These are phyloP conservation scores for Eristalinus aeneus DNA, from an alignment of 2,888 invertebrate genomes.

Conservation along the genomic window DNA sequence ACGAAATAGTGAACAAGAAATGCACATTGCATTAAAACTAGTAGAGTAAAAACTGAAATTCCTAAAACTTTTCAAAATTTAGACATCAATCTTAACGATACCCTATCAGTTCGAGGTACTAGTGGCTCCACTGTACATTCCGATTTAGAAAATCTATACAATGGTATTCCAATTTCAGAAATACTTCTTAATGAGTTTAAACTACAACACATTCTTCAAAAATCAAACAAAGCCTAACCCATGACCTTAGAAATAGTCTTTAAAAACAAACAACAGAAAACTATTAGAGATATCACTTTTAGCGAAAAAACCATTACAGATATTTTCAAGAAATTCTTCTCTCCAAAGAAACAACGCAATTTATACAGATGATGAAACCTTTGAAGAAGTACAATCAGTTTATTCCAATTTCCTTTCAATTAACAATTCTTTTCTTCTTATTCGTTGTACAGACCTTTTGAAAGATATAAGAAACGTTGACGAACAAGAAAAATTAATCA, in stretches of 20 bases:
- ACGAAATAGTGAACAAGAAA: constrained; percentile 50
- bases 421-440: constrained; percentile 31
- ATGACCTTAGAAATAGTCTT: neutral
- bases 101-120: constrained; percentile 19
- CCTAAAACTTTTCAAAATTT: neutral
- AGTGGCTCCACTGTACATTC: constrained; percentile 22
- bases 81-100: constrained; percentile 9
- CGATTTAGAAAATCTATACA: constrained; percentile 29
- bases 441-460: constrained; percentile 35
- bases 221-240: neutral
- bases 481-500: constrained; percentile 36
- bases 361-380: constrained; percentile 27
- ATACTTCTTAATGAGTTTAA: constrained; percentile 61
- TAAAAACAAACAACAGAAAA: constrained; percentile 44
- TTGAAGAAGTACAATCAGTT: constrained; percentile 30
- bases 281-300: constrained; percentile 7
- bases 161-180: constrained; percentile 43
- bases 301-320: constrained; percentile 8
- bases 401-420: constrained; percentile 24
- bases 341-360: constrained; percentile 47
- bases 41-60: constrained; percentile 27
- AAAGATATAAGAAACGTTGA: constrained; percentile 26
- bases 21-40: constrained; percentile 49
- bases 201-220: constrained; percentile 30
- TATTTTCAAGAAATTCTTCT: constrained; percentile 32